Base-by-base conservation (phyloP, 2,797 vertebrate genomes). In the Eidolon dupreanum region DNA sequence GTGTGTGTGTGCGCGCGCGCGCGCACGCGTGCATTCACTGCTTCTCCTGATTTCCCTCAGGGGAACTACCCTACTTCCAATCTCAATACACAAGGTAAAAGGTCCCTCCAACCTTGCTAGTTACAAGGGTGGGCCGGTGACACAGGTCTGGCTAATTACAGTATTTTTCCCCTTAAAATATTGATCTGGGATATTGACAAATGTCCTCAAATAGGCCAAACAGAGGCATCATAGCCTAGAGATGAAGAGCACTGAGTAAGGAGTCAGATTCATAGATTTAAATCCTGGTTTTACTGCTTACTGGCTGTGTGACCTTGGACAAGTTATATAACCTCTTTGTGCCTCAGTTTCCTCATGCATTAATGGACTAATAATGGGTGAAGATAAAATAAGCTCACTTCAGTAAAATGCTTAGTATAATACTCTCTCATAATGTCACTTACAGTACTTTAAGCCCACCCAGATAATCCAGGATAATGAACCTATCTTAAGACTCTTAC, bases 401-500 rank as follows among this genome's bases (percentile, higher is more conserved):
- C 63, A 41, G 8, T 46, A 65, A 93, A 57, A 16, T 10, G 38
- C 36, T 38, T 46, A 78, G 57, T 24, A n/a, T 33, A 12, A 33
- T 66, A 33, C 17, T 53, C 5, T 74, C 26, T 92, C 74, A 8
- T 5, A 41, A 83, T 74, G 33, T 1, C 8, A 24, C 15, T 46
- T 11, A 15, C 16, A 11, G 3, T 75, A 7, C 57, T 49, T 22
- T 41, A 26, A 13, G 15, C 3, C 19, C 49, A 63, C 78, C 7
- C 26, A 81, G 15, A 95, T 57, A 83, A 96, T 12, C 74, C 36
- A 95, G 49, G 22, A 66, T 55, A 84, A 77, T 70, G 41, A 77
- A 26, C 5, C 49, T 71, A n/a, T 66, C 6, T 85, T 49, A 93
- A 77, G 73, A 75, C 19, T 83, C 22, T 31, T 53, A 68, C 16